These are phyloP conservation scores for Drosophila parthenogenetica DNA, from an alignment of 2,888 invertebrate species.

Conservation along the genomic window DNA sequence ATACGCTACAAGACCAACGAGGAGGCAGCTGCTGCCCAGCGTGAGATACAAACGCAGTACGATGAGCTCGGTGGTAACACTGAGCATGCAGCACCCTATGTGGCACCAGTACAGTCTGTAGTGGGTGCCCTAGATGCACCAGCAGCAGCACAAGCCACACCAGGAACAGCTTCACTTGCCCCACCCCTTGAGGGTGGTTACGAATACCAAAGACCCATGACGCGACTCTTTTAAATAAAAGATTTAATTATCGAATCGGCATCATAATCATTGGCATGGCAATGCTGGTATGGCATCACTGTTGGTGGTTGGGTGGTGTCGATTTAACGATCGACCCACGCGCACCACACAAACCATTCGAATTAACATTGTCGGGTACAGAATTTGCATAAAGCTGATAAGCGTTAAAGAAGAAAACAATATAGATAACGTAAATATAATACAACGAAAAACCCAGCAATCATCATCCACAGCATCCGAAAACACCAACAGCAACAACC, in stretches of 20 bases:
- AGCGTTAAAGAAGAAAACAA: conserved; percentile 39
- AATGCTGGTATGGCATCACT: background rate
- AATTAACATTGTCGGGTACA: conserved; percentile 46
- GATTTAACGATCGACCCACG: conserved; percentile 44
- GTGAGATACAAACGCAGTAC: conserved; percentile 83
- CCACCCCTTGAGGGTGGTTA: conserved; percentile 74
- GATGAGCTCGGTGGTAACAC: conserved; percentile 82
- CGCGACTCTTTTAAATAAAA: conserved; percentile 28
- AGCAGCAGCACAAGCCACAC: background rate
- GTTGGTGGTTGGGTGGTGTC: conserved; percentile 32
- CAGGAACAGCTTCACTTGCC: conserved; percentile 21
- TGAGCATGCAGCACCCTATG: conserved; percentile 79
- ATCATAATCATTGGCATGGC: background rate
- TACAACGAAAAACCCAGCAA: conserved; percentile 28
- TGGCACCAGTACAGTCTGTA: conserved; percentile 80
- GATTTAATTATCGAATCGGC: background rate
- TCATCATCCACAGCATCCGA: conserved; percentile 33
- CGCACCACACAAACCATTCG: conserved; percentile 35
- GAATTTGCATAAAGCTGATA: conserved; percentile 55
- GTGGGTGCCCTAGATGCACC: conserved; percentile 73
- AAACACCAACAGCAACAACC: background rate
- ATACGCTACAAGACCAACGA: conserved; percentile 84
- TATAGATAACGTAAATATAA: conserved; percentile 29
- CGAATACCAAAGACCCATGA: conserved; percentile 65
- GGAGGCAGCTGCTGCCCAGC: conserved; percentile 83